phyloP scores from a whole-genome alignment of 2,113 vertebrate species.

The Polypterus senegalus region DNA sequence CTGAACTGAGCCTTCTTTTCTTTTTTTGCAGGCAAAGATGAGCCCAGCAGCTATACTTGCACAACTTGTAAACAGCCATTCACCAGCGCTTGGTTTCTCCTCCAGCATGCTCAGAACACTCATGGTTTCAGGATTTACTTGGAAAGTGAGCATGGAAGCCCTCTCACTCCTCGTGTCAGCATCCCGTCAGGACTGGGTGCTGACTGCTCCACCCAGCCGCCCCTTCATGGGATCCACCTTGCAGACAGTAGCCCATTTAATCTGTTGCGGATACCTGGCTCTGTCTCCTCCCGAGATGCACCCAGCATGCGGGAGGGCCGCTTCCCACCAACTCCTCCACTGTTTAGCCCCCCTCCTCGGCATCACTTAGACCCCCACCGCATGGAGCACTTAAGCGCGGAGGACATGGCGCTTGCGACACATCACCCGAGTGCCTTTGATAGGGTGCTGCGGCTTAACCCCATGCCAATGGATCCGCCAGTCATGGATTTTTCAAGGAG shows the following conservation, averaged over 20 bases:
- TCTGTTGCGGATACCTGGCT: conserved; percentile 92
- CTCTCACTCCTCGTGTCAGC: conserved; percentile 92
- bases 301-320: conserved; percentile 76
- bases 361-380: conserved; percentile 95
- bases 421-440: conserved; percentile 99
- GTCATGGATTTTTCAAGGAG: conserved; percentile 98
- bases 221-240: conserved; percentile 96
- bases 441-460: conserved; percentile 98
- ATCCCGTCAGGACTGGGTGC: conserved; percentile 88
- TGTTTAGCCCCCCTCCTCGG: conserved; percentile 95
- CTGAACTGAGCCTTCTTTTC: conserved; percentile 54
- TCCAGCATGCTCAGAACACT: conserved; percentile 97
- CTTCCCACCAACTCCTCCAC: conserved; percentile 92
- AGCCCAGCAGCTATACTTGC: conserved; percentile 98
- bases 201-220: conserved; percentile 90
- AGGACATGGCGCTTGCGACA: conserved; percentile 95
- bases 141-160: conserved; percentile 96
- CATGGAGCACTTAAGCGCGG: conserved; percentile 92
- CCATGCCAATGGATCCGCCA: conserved; percentile 92
- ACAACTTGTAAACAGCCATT: conserved; percentile 98
- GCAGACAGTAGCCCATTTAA: conserved; percentile 98
- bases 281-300: conserved; percentile 82
- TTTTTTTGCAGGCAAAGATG: conserved; percentile 89
- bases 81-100: conserved; percentile 97
- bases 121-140: conserved; percentile 98